Base-by-base conservation (phyloP, 1,140 invertebrate species). In the Augochlora pura region DNA sequence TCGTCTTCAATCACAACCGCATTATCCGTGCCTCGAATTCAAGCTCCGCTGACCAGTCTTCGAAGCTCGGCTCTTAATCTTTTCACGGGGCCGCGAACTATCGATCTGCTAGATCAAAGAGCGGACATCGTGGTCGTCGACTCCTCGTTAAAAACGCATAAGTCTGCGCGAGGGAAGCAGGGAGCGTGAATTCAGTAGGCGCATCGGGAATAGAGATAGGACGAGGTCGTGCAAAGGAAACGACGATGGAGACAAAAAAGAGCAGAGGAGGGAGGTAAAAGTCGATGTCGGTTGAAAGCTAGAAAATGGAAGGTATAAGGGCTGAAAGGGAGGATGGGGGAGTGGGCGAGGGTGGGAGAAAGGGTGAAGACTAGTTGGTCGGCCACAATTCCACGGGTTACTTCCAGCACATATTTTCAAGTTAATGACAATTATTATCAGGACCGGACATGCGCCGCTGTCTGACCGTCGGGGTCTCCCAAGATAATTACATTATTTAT, bases 381-480 rank as follows among this genome's bases (percentile, higher is more conserved):
- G 74, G 69, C 71, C 72, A 76, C 82, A 81, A 85, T 86, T 77
- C 70, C 74, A 64, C 49, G 76, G 81, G 78, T 88, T 88, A 88
- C 85, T 88, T 88, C 85, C 83, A 83, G 87, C 87, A 87, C 87
- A 88, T 88, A 88, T 88, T 88, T 88, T 77, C 81, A 85, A 75
- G 81, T 88, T 88, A 88, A 88, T 88, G 87, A 88, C 87, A 88
- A 88, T 88, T 88, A 88, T 88, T 88, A 87, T 85, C 85, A 77
- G 71, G 69, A 25, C 38, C 79, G 76, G 78, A 88, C 83, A 85
- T 60, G 80, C 69, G 75, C 59, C 66, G 57, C 70, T 78, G 76
- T 70, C 65, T 67, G 18, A 10, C 38, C 12, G 32, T 57, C 46
- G 76, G 21, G 62, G 73, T 49, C 62, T 57, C 70, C 59, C 25